phyloP scores from a whole-genome alignment of 1,140 invertebrate species.

The Aphaenogaster floridana region DNA sequence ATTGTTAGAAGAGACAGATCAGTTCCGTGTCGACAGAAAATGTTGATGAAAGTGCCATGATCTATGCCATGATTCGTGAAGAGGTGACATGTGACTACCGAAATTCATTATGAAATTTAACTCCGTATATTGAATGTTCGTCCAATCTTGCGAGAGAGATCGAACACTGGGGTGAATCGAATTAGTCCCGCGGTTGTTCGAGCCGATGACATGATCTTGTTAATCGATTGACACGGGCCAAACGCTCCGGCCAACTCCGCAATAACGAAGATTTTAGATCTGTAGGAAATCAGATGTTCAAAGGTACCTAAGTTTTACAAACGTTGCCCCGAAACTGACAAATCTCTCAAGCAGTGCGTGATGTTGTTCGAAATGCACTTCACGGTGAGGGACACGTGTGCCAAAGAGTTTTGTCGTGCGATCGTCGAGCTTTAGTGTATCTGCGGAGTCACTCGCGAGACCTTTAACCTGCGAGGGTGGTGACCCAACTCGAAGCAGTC shows the following conservation, averaged over 20 bases:
- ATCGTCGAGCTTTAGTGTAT: conserved; percentile 49
- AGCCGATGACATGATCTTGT: not conserved
- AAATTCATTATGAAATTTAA: not conserved
- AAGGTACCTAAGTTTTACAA: not conserved
- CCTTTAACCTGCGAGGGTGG: not conserved
- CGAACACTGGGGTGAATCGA: not conserved
- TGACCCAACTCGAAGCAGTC: conserved; percentile 16
- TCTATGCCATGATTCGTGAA: conserved; percentile 38
- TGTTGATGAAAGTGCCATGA: conserved; percentile 35
- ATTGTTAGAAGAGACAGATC: not conserved
- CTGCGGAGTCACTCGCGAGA: conserved; percentile 17
- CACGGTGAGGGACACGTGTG: conserved; percentile 55
- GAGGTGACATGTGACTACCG: conserved; percentile 45
- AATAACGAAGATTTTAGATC: not conserved
- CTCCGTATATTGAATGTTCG: not conserved
- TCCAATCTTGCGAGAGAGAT: not conserved
- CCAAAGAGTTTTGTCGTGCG: conserved; percentile 45
- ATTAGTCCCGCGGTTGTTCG: not conserved
- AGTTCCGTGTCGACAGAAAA: conserved; percentile 27
- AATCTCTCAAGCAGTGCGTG: not conserved
- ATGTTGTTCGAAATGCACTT: conserved; percentile 50
- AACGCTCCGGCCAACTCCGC: not conserved
- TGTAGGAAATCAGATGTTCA: not conserved
- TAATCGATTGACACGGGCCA: not conserved
- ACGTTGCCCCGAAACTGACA: not conserved